A percentile compares a stretch with the other conserved stretches of the same genome.
phyloP scores from a whole-genome alignment of 1,140 invertebrate genomes.

The Drosophila parvula region DNA sequence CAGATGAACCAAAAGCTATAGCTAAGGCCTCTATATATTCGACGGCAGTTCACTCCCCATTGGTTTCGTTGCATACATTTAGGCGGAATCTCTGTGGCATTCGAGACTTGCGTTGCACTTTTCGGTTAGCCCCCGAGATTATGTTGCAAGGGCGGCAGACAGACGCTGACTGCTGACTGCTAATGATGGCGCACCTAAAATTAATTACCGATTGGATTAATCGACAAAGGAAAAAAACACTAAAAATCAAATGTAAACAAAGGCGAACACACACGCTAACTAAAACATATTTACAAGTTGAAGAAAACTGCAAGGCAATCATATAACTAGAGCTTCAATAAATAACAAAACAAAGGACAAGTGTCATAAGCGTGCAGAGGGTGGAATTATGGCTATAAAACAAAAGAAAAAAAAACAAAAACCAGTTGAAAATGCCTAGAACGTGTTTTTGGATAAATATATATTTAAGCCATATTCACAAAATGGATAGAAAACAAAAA shows the following conservation, averaged over 20 bases:
- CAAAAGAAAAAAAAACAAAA: background rate
- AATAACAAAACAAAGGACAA: constrained; percentile 60
- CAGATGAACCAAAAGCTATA: constrained; percentile 39
- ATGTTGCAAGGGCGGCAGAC: constrained; percentile 23
- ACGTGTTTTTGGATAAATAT: constrained; percentile 77
- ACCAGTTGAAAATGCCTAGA: constrained; percentile 54
- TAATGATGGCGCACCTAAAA: constrained; percentile 20
- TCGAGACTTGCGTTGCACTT: constrained; percentile 40
- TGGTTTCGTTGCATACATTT: constrained; percentile 52
- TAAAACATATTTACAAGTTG: constrained; percentile 61
- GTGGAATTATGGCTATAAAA: constrained; percentile 51
- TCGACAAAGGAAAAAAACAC: constrained; percentile 8
- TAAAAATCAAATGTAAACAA: constrained; percentile 43
- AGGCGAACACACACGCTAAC: constrained; percentile 24
- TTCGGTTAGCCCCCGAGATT: constrained; percentile 37
- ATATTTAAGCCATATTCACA: constrained; percentile 61
- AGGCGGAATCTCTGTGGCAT: constrained; percentile 30
- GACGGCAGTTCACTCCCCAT: constrained; percentile 32
- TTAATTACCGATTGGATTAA: constrained; percentile 28
- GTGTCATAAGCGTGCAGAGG: constrained; percentile 47
- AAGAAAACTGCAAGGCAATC: constrained; percentile 83
- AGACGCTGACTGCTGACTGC: background rate
- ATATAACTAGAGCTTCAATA: constrained; percentile 84
- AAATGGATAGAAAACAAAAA: constrained; percentile 34
- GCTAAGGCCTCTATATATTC: constrained; percentile 3